phyloP scores from a whole-genome alignment of 2,113 vertebrate genomes.

The Embiotoca jacksoni region DNA sequence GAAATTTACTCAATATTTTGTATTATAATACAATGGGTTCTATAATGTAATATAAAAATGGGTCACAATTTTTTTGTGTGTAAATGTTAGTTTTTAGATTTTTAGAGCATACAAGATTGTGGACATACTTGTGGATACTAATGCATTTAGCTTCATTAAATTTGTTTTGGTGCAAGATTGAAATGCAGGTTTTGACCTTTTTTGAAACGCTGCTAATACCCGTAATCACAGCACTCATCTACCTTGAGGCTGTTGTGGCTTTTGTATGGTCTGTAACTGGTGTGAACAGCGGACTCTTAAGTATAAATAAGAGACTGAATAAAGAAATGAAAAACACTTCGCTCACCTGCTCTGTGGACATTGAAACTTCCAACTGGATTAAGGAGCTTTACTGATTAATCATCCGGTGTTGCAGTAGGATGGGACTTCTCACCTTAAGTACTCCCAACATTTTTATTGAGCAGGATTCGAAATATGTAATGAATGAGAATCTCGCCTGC shows the following conservation, averaged over 20 bases:
- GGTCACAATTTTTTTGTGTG: too few species aligned
- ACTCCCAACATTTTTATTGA: neutral
- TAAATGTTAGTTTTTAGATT: too few species aligned
- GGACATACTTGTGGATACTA: slow-evolving; percentile 2
- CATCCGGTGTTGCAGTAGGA: too few species aligned
- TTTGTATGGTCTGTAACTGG: neutral
- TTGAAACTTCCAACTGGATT: neutral
- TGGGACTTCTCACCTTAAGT: too few species aligned
- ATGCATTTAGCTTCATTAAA: slow-evolving; percentile 3
- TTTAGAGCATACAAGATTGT: neutral
- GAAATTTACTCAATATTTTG: too few species aligned
- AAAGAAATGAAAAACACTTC: neutral
- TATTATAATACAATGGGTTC: too few species aligned
- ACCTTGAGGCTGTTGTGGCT: neutral
- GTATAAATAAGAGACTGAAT: neutral
- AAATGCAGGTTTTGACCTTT: neutral
- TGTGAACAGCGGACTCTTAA: neutral
- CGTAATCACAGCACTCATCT: neutral
- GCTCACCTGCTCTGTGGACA: neutral
- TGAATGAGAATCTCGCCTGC: neutral
- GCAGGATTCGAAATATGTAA: slow-evolving; percentile 10
- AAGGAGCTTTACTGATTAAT: neutral
- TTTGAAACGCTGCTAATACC: neutral
- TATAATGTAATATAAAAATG: too few species aligned
- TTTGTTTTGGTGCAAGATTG: neutral